These are phyloP conservation scores for Ooceraea biroi DNA, from an alignment of 1,140 invertebrate genomes.

Conservation along the genomic window DNA sequence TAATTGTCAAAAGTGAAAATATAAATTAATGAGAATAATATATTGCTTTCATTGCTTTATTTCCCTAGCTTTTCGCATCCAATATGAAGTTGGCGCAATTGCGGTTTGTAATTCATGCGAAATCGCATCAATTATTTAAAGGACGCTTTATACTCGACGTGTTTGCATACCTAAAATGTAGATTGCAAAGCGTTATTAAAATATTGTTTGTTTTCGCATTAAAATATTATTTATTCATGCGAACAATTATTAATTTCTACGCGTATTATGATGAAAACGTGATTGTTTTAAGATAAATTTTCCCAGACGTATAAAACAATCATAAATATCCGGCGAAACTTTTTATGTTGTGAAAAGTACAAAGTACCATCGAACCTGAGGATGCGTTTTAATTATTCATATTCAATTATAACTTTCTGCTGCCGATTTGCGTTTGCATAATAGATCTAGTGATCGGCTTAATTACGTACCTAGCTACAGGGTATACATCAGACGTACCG, in stretches of 20 bases:
- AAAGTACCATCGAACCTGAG: neutral
- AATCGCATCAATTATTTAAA: neutral
- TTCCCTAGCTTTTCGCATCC: neutral
- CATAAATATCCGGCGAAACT: constrained; percentile 41
- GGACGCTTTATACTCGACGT: neutral
- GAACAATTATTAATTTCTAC: constrained; percentile 1
- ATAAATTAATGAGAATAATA: neutral
- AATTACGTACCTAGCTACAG: constrained; percentile 56
- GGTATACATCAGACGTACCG: constrained; percentile 45
- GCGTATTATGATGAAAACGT: neutral
- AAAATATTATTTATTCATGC: neutral
- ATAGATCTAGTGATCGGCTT: constrained; percentile 67
- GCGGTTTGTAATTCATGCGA: neutral
- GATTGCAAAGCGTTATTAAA: neutral
- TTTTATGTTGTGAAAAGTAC: constrained; percentile 55
- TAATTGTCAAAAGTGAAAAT: neutral
- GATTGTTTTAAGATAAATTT: constrained; percentile 27
- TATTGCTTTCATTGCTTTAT: neutral
- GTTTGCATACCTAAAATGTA: neutral
- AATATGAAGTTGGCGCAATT: neutral
- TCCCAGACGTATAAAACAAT: neutral
- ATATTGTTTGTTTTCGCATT: neutral
- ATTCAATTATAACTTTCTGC: constrained; percentile 72
- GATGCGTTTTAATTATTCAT: constrained; percentile 70
- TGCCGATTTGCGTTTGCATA: constrained; percentile 63